Conservation (phyloP, 2,888 invertebrate genomes). For the Tryphoninae sp. region DNA sequence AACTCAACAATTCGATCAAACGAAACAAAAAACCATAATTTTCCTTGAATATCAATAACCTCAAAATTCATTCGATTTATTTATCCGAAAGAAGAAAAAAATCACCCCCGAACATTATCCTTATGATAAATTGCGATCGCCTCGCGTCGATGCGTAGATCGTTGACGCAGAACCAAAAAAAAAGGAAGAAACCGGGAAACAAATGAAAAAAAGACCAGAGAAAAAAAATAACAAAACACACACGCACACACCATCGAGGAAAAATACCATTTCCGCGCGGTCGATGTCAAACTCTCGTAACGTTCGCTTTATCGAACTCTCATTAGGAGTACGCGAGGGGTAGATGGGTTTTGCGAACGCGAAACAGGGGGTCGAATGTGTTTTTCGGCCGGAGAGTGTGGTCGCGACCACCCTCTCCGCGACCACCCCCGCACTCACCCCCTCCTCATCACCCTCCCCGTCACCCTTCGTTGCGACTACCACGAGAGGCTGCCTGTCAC, state of each 20-base stretch:
- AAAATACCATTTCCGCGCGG: slow-evolving; percentile 61
- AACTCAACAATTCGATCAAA: too few species aligned
- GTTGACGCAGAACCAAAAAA: background rate
- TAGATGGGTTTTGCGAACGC: slow-evolving; percentile 49
- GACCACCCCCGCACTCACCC: slow-evolving; percentile 55
- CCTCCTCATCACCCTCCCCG: slow-evolving; percentile 56
- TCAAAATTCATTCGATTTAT: too few species aligned
- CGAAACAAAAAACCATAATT: too few species aligned
- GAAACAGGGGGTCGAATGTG: slow-evolving; percentile 75
- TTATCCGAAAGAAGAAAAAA: too few species aligned
- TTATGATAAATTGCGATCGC: too few species aligned
- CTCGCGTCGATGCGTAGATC: background rate
- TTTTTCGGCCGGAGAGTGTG: slow-evolving; percentile 80
- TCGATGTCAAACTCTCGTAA: slow-evolving; percentile 80
- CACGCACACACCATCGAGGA: background rate
- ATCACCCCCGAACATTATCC: too few species aligned
- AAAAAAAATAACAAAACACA: background rate
- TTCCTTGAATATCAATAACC: too few species aligned
- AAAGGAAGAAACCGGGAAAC: background rate
- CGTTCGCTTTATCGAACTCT: slow-evolving; percentile 81
- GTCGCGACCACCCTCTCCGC: slow-evolving; percentile 72
- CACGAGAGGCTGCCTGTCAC: slow-evolving; percentile 32
- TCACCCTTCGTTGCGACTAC: slow-evolving; percentile 23
- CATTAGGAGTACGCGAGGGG: slow-evolving; percentile 76
- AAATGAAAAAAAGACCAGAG: background rate